A percentile compares a stretch with the other conserved stretches of the same genome.
Evolutionary conservation across 37 sponge, comb jelly and placozoan genomes (phyloP).

Genomic region (Ephydatia muelleri): DNA sequence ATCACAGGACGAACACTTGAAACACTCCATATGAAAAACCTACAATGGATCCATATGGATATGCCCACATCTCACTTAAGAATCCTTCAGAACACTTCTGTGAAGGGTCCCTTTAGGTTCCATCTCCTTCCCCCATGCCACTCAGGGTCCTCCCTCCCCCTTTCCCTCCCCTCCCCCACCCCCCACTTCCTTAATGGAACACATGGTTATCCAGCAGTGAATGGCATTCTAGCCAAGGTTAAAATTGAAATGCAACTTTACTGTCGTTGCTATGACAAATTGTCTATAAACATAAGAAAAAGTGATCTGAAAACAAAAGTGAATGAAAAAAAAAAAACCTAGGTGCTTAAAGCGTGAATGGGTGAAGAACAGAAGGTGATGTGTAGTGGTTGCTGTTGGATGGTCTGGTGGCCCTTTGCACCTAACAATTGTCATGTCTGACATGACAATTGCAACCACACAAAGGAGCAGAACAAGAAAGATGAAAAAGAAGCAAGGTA

Average conservation of each 20-base stretch:
- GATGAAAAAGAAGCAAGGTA: not conserved
- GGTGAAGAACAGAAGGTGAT: not conserved
- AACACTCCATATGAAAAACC: constrained; percentile 79
- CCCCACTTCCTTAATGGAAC: not conserved
- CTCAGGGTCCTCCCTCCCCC: not conserved
- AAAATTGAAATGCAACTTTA: too few species aligned
- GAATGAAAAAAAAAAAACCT: not conserved
- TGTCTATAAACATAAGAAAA: too few species aligned
- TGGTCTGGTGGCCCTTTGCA: not conserved
- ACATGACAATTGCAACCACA: constrained; percentile 8
- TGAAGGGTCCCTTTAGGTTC: too few species aligned
- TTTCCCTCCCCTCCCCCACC: not conserved
- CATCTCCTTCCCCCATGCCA: too few species aligned
- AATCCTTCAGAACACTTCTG: not conserved
- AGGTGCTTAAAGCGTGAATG: not conserved
- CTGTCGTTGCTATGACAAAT: too few species aligned
- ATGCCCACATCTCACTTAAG: not conserved
- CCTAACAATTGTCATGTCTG: not conserved
- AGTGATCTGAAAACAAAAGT: too few species aligned
- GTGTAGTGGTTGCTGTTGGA: not conserved
- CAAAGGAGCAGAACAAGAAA: not conserved
- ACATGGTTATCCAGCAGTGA: not conserved
- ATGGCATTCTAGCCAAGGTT: not conserved
- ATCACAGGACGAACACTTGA: constrained; percentile 70
- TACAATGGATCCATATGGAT: not conserved